phyloP scores from a whole-genome alignment of 2,113 vertebrate genomes.

The Gnathonemus longibarbis region DNA sequence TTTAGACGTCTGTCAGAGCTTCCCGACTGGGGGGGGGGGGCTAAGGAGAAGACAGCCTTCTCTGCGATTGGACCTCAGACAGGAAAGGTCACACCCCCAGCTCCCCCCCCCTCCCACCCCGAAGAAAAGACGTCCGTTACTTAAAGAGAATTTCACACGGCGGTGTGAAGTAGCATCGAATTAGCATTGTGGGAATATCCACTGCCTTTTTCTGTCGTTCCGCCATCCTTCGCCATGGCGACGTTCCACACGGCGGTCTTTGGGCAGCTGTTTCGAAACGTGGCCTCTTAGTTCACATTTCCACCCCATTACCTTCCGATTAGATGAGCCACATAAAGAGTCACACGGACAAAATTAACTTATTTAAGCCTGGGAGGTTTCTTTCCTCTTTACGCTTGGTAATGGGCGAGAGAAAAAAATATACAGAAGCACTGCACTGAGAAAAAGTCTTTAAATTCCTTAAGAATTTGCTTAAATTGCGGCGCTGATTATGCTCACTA shows the following conservation, averaged over 20 bases:
- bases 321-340: neutral
- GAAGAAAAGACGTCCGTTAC: neutral
- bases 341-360: neutral
- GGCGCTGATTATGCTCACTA: neutral
- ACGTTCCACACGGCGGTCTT: neutral
- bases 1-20: conserved; percentile 84
- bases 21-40: conserved; percentile 47
- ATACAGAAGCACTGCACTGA: neutral
- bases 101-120: neutral
- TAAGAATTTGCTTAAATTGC: neutral
- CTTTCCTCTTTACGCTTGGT: neutral
- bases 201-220: neutral
- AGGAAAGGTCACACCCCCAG: conserved; percentile 19
- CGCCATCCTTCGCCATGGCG: neutral
- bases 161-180: neutral
- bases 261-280: neutral
- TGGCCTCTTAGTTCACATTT: conserved; percentile 7
- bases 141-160: conserved; percentile 17
- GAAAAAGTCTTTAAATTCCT: neutral
- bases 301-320: neutral
- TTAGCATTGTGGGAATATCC: neutral
- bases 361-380: conserved; percentile 10
- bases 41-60: conserved; percentile 45
- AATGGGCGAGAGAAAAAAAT: neutral
- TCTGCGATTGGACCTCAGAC: conserved; percentile 39